A percentile compares a stretch with the other conserved stretches of the same genome.
Conservation (phyloP, 2,888 invertebrate species). For the Apoda limacodes region DNA sequence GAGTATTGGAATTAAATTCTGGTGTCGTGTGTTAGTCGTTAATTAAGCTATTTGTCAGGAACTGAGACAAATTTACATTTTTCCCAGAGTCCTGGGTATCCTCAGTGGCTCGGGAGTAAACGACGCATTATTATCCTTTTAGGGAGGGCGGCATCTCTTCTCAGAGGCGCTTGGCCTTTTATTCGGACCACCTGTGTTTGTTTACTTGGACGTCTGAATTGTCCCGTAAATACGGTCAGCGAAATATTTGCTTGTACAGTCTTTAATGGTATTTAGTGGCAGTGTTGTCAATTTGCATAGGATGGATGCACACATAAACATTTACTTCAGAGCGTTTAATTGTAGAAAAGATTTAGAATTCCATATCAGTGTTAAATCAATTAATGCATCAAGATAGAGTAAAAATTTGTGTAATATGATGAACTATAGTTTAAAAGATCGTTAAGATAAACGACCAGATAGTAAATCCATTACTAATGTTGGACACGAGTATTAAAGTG, state of each 20-base stretch:
- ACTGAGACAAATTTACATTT: slow-evolving; percentile 63
- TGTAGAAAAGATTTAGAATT: too few species aligned
- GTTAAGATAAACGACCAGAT: slow-evolving; percentile 27
- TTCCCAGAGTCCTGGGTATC: slow-evolving; percentile 49
- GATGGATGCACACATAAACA: slow-evolving; percentile 50
- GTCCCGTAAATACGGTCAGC: slow-evolving; percentile 66
- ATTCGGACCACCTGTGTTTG: slow-evolving; percentile 66
- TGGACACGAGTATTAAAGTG: slow-evolving; percentile 58
- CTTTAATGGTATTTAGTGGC: slow-evolving; percentile 58
- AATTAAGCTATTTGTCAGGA: slow-evolving; percentile 69
- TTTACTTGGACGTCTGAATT: slow-evolving; percentile 62
- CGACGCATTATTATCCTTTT: slow-evolving; percentile 70
- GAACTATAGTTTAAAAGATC: too few species aligned
- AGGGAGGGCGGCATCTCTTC: slow-evolving; percentile 63
- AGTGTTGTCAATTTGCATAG: slow-evolving; percentile 53
- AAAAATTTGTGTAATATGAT: too few species aligned
- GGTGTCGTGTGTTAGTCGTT: slow-evolving; percentile 56
- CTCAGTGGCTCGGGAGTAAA: slow-evolving; percentile 41
- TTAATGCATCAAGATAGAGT: too few species aligned
- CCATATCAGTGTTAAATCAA: too few species aligned
- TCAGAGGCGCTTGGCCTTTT: slow-evolving; percentile 49
- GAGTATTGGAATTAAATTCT: too few species aligned
- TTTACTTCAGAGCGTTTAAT: too few species aligned
- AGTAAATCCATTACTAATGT: slow-evolving; percentile 46
- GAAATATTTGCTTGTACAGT: slow-evolving; percentile 50